These are phyloP conservation scores for Leptura quadrifasciata DNA, from an alignment of 2,888 invertebrate species.

Conservation along the genomic window DNA sequence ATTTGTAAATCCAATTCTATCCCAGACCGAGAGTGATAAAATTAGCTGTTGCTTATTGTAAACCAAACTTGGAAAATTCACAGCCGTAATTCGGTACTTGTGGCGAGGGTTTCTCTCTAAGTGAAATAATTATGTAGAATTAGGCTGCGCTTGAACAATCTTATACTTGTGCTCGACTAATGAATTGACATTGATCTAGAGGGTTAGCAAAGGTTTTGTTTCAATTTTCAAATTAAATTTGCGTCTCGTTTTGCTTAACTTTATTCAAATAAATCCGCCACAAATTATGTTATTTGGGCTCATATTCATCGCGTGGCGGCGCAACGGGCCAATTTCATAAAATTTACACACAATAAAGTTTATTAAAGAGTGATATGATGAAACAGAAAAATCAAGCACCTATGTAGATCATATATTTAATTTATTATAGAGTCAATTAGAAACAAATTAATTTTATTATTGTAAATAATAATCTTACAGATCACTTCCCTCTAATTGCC, in stretches of 20 bases:
- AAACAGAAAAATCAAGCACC: no score
- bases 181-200: conserved; percentile 73
- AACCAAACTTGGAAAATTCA: conserved; percentile 76
- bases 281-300: conserved; percentile 13
- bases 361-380: no score
- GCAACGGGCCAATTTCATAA: no score
- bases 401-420: no score
- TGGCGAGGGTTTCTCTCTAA: conserved; percentile 66
- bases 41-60: conserved; percentile 76
- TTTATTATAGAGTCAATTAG: no score
- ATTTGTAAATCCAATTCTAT: conserved; percentile 75
- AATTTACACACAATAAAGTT: no score
- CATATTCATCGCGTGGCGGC: neutral
- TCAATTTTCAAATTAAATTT: conserved; percentile 70
- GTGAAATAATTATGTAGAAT: conserved; percentile 73
- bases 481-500: no score
- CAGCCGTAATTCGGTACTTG: conserved; percentile 73
- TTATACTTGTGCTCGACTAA: conserved; percentile 69
- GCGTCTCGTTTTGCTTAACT: conserved; percentile 45
- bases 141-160: conserved; percentile 71
- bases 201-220: conserved; percentile 68
- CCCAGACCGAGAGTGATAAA: conserved; percentile 73
- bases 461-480: no score
- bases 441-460: no score
- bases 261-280: conserved; percentile 47